These are phyloP conservation scores for Eupleurogrammus muticus DNA, from an alignment of 2,797 vertebrate species.

Conservation along the genomic window DNA sequence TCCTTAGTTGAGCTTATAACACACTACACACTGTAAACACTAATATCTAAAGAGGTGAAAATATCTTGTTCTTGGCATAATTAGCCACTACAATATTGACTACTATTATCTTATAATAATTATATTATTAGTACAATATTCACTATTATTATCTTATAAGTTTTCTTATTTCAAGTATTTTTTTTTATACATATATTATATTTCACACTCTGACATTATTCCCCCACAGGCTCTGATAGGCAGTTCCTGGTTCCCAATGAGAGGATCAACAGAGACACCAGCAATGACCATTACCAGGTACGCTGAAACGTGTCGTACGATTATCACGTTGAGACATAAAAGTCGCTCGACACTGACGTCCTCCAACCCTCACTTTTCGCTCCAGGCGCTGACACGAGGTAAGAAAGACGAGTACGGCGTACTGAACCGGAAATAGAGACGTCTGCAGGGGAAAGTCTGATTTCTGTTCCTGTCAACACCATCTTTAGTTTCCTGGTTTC, in stretches of 20 bases:
- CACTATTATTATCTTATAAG: no score
- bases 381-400: conserved; percentile 39
- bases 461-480: not conserved
- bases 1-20: no score
- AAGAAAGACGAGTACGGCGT: conserved; percentile 43
- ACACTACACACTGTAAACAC: no score
- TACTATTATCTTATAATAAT: no score
- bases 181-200: no score
- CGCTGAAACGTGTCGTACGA: not conserved
- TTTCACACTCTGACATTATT: no score
- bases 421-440: conserved; percentile 26
- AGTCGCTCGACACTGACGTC: not conserved
- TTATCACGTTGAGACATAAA: not conserved
- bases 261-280: accelerated
- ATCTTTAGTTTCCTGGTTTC: not conserved
- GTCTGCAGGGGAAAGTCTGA: not conserved
- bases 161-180: no score
- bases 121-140: no score
- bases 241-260: conserved; percentile 23
- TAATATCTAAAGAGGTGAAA: no score
- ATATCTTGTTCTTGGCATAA: no score
- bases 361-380: not conserved
- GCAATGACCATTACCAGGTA: conserved; percentile 60
- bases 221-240: conserved; percentile 49
- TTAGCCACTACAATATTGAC: no score